Conservation (phyloP, 2,888 invertebrate genomes). For the Pristionchus exspectatus region DNA sequence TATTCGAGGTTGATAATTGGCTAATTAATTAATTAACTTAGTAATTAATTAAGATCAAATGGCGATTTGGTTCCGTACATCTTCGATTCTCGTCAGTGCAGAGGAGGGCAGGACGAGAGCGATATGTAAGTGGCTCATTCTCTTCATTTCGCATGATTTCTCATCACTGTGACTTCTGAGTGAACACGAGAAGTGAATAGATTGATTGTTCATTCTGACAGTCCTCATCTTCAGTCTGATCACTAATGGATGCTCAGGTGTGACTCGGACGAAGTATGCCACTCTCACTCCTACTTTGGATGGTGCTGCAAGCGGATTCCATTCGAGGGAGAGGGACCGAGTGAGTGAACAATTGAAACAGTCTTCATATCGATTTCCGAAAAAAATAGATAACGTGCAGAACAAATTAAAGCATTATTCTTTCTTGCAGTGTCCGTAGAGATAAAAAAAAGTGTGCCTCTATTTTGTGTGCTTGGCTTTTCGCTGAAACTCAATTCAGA, state of each 20-base stretch:
- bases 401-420: no score
- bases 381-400: no score
- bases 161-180: no score
- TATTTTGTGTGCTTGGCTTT: no score
- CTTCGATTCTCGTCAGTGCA: conserved; percentile 50
- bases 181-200: no score
- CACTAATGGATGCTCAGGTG: neutral
- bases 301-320: conserved; percentile 53
- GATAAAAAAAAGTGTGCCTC: no score
- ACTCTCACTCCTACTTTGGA: conserved; percentile 43
- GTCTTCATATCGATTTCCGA: no score
- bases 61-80: conserved; percentile 53
- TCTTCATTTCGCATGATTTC: no score
- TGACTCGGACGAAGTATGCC: conserved; percentile 34
- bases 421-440: no score
- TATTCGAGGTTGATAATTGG: neutral
- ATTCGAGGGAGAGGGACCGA: conserved; percentile 50
- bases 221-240: no score
- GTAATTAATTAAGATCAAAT: conserved; percentile 3
- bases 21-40: neutral
- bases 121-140: neutral
- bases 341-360: neutral
- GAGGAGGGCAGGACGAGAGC: conserved; percentile 14
- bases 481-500: neutral
- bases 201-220: neutral